phyloP scores from a whole-genome alignment of 2,797 vertebrate species.

The Helicolenus hilgendorfi region DNA sequence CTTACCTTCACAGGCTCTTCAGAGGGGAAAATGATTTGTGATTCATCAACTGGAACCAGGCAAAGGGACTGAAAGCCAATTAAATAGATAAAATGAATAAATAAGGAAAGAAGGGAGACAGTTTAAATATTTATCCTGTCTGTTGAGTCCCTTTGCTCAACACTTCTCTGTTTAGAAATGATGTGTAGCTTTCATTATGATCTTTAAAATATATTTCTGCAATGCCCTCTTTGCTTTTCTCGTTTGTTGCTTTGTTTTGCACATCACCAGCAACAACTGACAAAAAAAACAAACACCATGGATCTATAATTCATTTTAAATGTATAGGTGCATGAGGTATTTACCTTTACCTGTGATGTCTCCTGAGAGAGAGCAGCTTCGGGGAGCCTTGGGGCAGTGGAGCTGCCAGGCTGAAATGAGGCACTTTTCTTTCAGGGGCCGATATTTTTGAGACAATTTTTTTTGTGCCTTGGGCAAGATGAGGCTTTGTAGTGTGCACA shows the following conservation, averaged over 20 bases:
- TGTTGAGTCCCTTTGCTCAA: constrained; percentile 7
- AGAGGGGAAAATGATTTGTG: neutral
- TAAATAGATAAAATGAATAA: constrained; percentile 37
- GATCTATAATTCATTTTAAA: constrained; percentile 8
- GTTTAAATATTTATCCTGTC: constrained; percentile 30
- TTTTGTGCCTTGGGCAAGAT: constrained; percentile 25
- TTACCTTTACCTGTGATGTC: constrained; percentile 20
- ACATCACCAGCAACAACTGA: neutral
- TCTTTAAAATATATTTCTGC: neutral
- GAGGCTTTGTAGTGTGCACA: constrained; percentile 12
- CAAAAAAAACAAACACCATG: neutral
- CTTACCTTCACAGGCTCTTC: neutral
- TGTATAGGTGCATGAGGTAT: neutral
- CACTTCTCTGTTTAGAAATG: neutral
- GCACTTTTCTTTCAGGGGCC: constrained; percentile 9
- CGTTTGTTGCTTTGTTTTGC: neutral
- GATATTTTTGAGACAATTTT: constrained; percentile 20
- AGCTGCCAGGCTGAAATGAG: constrained; percentile 24
- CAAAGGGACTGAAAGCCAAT: constrained; percentile 41
- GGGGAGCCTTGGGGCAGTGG: constrained; percentile 39
- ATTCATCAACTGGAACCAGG: constrained; percentile 42
- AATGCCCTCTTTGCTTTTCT: neutral
- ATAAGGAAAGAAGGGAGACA: constrained; percentile 19
- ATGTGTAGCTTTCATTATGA: neutral
- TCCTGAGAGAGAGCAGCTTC: neutral